These are phyloP conservation scores for Adelges cooleyi DNA, from an alignment of 1,140 invertebrate species.

Conservation along the genomic window DNA sequence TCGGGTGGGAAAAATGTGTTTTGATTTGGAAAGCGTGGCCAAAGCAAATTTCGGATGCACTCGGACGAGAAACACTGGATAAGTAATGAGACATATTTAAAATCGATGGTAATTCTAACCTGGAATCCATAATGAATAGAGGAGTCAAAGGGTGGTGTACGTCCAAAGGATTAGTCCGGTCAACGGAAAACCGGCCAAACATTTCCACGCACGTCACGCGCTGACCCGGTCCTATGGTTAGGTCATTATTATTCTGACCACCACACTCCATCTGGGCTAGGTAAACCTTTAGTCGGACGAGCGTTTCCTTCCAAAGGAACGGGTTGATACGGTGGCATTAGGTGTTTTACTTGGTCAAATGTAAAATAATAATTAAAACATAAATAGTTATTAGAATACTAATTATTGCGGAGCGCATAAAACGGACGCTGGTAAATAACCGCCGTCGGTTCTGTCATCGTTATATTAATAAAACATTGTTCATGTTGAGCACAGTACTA, in stretches of 20 bases:
- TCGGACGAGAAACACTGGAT: neutral
- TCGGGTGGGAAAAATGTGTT: too few species aligned
- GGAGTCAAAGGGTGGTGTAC: neutral
- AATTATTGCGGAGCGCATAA: too few species aligned
- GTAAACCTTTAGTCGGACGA: neutral
- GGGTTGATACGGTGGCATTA: constrained; percentile 7
- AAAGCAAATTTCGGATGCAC: neutral
- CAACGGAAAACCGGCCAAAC: neutral
- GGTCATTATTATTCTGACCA: constrained; percentile 21
- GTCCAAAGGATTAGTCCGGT: constrained; percentile 16
- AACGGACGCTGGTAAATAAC: too few species aligned
- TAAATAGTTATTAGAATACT: neutral
- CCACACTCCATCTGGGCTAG: neutral
- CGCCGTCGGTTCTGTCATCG: too few species aligned
- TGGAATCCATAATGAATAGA: neutral
- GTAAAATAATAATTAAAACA: neutral
- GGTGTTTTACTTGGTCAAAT: neutral
- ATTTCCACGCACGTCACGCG: constrained; percentile 15
- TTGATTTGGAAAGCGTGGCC: neutral
- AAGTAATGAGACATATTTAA: too few species aligned
- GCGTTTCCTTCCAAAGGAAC: neutral
- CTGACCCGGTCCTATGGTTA: neutral
- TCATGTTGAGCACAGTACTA: too few species aligned
- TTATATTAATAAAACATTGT: too few species aligned
- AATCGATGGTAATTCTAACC: neutral